Evolutionary conservation across 2,113 vertebrate genomes (phyloP), one percentile per base, ranked within the genome.

Genomic region (Anser cygnoides): DNA sequence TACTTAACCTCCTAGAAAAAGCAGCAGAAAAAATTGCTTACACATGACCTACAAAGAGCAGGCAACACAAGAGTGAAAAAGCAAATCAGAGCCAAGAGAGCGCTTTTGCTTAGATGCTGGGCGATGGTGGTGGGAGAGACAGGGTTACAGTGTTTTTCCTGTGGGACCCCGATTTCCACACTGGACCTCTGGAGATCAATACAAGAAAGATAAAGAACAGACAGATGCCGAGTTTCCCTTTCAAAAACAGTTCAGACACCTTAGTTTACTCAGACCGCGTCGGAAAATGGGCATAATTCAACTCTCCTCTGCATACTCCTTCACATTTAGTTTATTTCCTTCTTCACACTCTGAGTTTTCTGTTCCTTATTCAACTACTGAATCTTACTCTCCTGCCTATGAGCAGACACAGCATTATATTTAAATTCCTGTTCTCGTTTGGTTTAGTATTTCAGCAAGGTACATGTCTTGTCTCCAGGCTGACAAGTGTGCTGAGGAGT

Each of bases 1-100:
- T 94, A 93, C 92, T 96, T 84, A 95, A 89, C 81, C 89, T 91
- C 84, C 74, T 52, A 87, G 91, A 93, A 95, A 93, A 95, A 92
- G 86, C 84, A 82, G 81, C 62, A 95, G 87, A 82, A 92, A 86
- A 93, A 93, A 91, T 55, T 91, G 87, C 87, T 94, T 95, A 92
- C 94, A 79, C 81, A 84, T 93, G 92, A 94, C 95, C 71, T 87
- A 85, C 77, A 84, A 92, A 92, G 91, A 96, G 43, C 87, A 85
- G 37, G 62, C 62, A 84, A 95, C 44, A n/a, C 0, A 49, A 25
- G 75, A 94, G 76, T 23, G 43, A 79, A 82, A 94, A 92, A 54
- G 74, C 49, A 91, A 91, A 89, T 91, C 63, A 70, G 71, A 89
- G 81, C 13, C 3, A 41, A 90, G 57, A 71, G 63, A 49, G 41